phyloP scores from a whole-genome alignment of 1,140 invertebrate species.

The Heliconius melpomene region DNA sequence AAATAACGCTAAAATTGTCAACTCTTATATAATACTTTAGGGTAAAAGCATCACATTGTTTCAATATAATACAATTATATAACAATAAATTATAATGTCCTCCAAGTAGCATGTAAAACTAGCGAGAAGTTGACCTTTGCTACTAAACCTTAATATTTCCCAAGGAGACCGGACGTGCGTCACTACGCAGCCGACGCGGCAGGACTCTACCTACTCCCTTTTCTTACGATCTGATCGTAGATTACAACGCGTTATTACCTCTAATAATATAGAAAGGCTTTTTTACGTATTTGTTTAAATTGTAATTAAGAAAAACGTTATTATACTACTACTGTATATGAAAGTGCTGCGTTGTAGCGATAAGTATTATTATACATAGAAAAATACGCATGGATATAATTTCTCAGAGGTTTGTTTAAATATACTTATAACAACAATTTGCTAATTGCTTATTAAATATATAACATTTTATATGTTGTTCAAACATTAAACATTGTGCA shows the following conservation, averaged over 20 bases:
- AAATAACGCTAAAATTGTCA: no score
- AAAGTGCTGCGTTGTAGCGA: no score
- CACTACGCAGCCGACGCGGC: background rate
- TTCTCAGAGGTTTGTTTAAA: no score
- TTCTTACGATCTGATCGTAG: background rate
- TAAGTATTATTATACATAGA: no score
- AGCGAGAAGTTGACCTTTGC: background rate
- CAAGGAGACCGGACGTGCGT: constrained; percentile 26
- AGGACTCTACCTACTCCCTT: background rate
- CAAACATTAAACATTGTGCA: no score
- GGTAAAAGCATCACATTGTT: no score
- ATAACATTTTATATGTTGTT: no score
- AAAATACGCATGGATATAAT: no score
- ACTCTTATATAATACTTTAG: no score
- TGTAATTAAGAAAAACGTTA: background rate
- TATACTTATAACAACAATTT: no score
- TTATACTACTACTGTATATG: no score
- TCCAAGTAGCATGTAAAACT: constrained; percentile 5
- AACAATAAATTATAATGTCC: constrained; percentile 3
- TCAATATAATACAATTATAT: background rate
- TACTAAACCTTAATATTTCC: background rate
- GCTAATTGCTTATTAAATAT: no score
- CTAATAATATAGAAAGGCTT: constrained; percentile 19
- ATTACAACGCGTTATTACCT: constrained; percentile 17
- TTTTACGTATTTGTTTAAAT: background rate